phyloP scores from a whole-genome alignment of 2,797 vertebrate genomes.

The Propithecus deckenii region DNA sequence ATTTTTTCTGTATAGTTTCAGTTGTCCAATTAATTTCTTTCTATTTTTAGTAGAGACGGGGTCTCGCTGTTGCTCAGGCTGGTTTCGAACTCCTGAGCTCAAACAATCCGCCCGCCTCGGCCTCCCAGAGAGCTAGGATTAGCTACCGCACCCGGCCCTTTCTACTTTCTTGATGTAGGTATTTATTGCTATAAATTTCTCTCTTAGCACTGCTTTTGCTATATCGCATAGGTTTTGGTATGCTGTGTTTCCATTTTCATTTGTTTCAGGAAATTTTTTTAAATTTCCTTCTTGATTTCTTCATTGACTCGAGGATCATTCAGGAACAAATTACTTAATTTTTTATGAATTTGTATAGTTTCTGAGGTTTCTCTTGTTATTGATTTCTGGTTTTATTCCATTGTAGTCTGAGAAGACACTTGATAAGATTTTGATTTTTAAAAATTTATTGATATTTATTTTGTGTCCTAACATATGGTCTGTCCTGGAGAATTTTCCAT shows the following conservation, averaged over 20 bases:
- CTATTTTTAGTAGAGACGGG: too few relatives aligned
- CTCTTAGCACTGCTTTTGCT: neutral
- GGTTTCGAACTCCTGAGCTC: too few relatives aligned
- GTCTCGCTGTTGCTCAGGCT: too few relatives aligned
- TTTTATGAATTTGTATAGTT: neutral
- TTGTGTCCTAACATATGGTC: neutral
- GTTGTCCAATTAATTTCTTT: too few relatives aligned
- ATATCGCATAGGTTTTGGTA: neutral
- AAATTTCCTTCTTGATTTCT: neutral
- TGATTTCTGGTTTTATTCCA: neutral
- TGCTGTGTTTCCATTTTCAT: neutral
- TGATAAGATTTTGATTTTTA: neutral
- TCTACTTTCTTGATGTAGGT: neutral
- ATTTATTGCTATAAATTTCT: neutral
- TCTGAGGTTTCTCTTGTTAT: neutral
- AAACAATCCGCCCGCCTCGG: too few relatives aligned
- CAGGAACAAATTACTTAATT: neutral
- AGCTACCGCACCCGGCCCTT: neutral
- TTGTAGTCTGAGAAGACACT: neutral
- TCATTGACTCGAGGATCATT: neutral
- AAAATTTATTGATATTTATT: neutral
- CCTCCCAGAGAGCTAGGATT: too few relatives aligned
- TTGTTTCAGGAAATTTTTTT: neutral
- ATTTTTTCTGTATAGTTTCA: too few relatives aligned
- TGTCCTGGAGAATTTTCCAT: neutral